Percentiles rank a stretch among this genome's conserved stretches.
Evolutionary conservation across 30 jellyfish, hydroid and myxozoan species (phyloP).

Genomic region (Chrysaora quinquecirrha): DNA sequence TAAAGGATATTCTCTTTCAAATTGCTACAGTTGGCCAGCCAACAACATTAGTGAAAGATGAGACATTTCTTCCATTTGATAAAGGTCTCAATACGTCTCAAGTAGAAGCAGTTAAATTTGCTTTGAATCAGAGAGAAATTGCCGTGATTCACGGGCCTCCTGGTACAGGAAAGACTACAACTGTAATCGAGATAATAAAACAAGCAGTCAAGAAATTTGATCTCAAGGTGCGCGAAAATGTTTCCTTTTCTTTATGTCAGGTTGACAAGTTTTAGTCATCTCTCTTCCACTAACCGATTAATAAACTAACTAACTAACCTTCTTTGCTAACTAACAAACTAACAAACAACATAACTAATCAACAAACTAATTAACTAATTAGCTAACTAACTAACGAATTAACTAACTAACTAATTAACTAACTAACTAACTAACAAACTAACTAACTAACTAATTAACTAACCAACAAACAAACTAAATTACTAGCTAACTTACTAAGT

Average conservation of each 20-base stretch:
- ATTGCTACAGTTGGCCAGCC: slow-evolving; percentile 26
- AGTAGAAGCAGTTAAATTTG: slow-evolving; percentile 85
- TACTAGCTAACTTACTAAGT: too few species aligned
- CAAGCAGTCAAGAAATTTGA: slow-evolving; percentile 77
- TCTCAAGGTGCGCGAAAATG: slow-evolving; percentile 89
- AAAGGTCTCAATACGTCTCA: slow-evolving; percentile 71
- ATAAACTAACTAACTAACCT: too few species aligned
- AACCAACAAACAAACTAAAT: too few species aligned
- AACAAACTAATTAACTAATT: too few species aligned
- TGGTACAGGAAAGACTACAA: slow-evolving; percentile 98
- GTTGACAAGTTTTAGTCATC: too few species aligned
- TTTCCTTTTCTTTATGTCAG: neutral
- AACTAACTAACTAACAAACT: too few species aligned
- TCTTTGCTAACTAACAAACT: too few species aligned
- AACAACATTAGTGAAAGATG: slow-evolving; percentile 28
- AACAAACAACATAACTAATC: too few species aligned
- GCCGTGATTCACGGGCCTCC: slow-evolving; percentile 98
- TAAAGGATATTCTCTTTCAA: slow-evolving; percentile 59
- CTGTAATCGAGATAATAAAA: slow-evolving; percentile 81
- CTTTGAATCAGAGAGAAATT: slow-evolving; percentile 70
- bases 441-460: too few species aligned
- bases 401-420: too few species aligned
- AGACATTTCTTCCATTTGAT: slow-evolving; percentile 39
- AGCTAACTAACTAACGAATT: too few species aligned
- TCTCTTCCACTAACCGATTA: too few species aligned